Evolutionary conservation across 2,113 vertebrate species (phyloP).

Genomic region (Mus spicilegus): DNA sequence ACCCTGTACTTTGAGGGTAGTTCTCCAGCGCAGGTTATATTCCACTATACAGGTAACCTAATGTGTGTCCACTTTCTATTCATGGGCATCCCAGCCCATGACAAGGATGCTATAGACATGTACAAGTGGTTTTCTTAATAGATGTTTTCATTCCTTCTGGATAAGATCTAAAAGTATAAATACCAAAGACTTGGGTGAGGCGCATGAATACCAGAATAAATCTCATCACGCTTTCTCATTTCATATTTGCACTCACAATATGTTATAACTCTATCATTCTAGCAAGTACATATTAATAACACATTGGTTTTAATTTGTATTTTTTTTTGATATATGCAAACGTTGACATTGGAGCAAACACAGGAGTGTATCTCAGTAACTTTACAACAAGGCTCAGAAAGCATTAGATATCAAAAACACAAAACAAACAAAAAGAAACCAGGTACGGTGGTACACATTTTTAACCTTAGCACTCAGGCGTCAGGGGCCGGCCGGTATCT

Average conservation of each 20-base stretch:
- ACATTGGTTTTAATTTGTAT: constrained; percentile 25
- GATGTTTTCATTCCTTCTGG: background rate
- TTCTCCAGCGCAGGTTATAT: background rate
- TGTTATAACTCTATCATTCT: background rate
- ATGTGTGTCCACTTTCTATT: background rate
- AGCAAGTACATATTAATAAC: background rate
- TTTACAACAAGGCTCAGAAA: constrained; percentile 13
- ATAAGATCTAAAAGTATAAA: background rate
- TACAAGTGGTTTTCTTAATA: background rate
- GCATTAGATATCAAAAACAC: background rate
- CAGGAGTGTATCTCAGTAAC: background rate
- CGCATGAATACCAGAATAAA: background rate
- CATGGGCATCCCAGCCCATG: background rate
- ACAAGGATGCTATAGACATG: background rate
- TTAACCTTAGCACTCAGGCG: background rate
- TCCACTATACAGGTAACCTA: background rate
- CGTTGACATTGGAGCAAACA: background rate
- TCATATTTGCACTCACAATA: background rate
- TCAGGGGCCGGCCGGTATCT: background rate
- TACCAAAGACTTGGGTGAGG: background rate
- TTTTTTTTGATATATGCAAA: constrained; percentile 1
- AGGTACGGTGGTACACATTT: background rate
- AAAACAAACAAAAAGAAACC: background rate
- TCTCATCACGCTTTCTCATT: background rate
- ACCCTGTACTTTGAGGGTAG: constrained; percentile 28